Evolutionary conservation across 2,888 invertebrate genomes (phyloP).

Genomic region (Cephus pulcher): DNA sequence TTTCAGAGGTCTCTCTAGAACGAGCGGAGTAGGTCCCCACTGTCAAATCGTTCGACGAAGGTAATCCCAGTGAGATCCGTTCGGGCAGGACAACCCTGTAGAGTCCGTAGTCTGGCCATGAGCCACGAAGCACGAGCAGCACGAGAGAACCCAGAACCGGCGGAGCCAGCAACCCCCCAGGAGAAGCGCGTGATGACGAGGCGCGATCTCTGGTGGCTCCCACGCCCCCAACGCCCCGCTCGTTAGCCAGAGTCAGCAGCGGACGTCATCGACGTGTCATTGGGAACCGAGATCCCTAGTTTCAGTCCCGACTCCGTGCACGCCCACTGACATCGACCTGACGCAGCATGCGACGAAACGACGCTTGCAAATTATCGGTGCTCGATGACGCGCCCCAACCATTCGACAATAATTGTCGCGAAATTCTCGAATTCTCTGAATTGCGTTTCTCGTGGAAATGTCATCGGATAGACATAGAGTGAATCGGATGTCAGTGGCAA

Average conservation of each 20-base stretch:
- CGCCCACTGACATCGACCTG: constrained; percentile 45
- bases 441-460: background rate
- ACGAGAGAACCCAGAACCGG: background rate
- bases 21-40: constrained; percentile 32
- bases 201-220: constrained; percentile 62
- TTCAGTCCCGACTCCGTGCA: constrained; percentile 15
- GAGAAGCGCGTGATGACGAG: constrained; percentile 58
- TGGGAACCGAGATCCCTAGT: constrained; percentile 52
- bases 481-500: background rate
- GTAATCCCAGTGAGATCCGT: constrained; percentile 45
- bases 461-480: background rate
- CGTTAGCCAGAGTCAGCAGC: constrained; percentile 66
- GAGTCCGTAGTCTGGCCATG: constrained; percentile 17
- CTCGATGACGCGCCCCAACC: background rate
- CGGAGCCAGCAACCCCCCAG: constrained; percentile 18
- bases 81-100: constrained; percentile 33
- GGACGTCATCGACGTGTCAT: constrained; percentile 67
- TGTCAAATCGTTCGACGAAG: constrained; percentile 47
- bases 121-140: constrained; percentile 3
- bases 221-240: constrained; percentile 64
- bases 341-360: constrained; percentile 49
- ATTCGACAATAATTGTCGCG: background rate
- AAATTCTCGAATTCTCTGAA: background rate
- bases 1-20: constrained; percentile 22
- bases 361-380: constrained; percentile 52